A percentile compares a stretch with the other conserved stretches of the same genome.
phyloP scores from a whole-genome alignment of 2,888 invertebrate species.

The Drosophila ustulata region DNA sequence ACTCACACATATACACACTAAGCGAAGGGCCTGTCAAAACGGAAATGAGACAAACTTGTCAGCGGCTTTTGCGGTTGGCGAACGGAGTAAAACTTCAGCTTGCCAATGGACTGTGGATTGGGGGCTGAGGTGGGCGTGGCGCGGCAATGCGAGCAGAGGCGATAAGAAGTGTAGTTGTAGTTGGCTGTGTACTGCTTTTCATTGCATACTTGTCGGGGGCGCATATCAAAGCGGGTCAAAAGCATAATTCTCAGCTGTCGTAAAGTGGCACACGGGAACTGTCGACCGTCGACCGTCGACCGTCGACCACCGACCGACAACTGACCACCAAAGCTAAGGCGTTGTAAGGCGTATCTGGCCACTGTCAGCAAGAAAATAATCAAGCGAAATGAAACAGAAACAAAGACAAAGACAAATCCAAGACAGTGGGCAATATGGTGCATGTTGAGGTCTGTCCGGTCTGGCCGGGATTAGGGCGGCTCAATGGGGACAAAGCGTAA shows the following conservation, averaged over 20 bases:
- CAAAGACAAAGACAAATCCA: conserved; percentile 34
- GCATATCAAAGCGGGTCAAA: conserved; percentile 63
- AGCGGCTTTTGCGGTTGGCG: conserved; percentile 59
- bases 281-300: conserved; percentile 11
- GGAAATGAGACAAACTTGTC: conserved; percentile 75
- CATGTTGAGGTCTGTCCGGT: conserved; percentile 3
- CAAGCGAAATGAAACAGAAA: conserved; percentile 23
- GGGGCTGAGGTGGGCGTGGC: not conserved
- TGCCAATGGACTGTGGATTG: conserved; percentile 36
- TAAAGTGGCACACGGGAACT: conserved; percentile 60
- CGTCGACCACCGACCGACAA: conserved; percentile 1
- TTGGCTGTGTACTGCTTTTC: conserved; percentile 40
- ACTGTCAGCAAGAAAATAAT: conserved; percentile 45
- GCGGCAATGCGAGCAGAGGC: conserved; percentile 40
- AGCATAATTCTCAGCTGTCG: conserved; percentile 78
- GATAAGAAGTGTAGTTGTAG: conserved; percentile 38
- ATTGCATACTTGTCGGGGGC: conserved; percentile 54
- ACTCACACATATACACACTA: not conserved
- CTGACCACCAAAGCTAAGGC: conserved; percentile 10
- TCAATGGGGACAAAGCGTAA: conserved; percentile 19
- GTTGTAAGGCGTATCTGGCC: conserved; percentile 17
- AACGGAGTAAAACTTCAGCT: conserved; percentile 35
- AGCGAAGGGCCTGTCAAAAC: conserved; percentile 44
- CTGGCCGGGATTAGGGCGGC: conserved; percentile 19
- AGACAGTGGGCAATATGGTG: conserved; percentile 24